phyloP scores from a whole-genome alignment of 2,888 invertebrate genomes.

The Trissonchulus sp. region DNA sequence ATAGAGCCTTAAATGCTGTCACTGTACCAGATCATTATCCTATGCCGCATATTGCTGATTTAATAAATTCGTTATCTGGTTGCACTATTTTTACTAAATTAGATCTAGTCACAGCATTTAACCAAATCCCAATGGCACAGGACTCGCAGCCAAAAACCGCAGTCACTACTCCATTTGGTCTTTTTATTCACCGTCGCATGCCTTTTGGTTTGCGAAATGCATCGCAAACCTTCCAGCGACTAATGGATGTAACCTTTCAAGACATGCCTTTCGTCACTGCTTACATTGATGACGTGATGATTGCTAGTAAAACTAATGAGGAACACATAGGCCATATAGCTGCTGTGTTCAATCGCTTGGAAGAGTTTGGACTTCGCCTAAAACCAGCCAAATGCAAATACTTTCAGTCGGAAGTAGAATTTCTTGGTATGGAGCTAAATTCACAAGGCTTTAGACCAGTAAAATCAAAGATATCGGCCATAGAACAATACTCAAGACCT shows the following conservation, averaged over 20 bases:
- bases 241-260: constrained; percentile 19
- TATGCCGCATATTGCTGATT: constrained; percentile 26
- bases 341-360: neutral
- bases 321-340: constrained; percentile 10
- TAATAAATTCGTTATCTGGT: constrained; percentile 22
- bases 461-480: neutral
- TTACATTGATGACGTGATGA: constrained; percentile 18
- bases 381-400: constrained; percentile 21
- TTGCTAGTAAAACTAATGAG: neutral
- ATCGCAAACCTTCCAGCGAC: constrained; percentile 36
- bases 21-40: constrained; percentile 26
- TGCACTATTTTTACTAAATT: constrained; percentile 29
- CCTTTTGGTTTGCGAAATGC: constrained; percentile 37
- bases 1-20: constrained; percentile 20
- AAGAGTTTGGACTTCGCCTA: constrained; percentile 4
- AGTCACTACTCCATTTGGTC: constrained; percentile 31
- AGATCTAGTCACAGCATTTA: constrained; percentile 28
- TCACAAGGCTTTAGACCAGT: constrained; percentile 8
- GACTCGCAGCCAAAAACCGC: constrained; percentile 33
- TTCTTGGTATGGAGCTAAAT: constrained; percentile 17
- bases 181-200: constrained; percentile 35
- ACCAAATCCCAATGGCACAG: constrained; percentile 29
- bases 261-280: constrained; percentile 16
- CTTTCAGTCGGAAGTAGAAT: constrained; percentile 17
- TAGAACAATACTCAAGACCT: neutral